These are phyloP conservation scores for Erpetoichthys calabaricus DNA, from an alignment of 2,797 vertebrate genomes.

Conservation along the genomic window DNA sequence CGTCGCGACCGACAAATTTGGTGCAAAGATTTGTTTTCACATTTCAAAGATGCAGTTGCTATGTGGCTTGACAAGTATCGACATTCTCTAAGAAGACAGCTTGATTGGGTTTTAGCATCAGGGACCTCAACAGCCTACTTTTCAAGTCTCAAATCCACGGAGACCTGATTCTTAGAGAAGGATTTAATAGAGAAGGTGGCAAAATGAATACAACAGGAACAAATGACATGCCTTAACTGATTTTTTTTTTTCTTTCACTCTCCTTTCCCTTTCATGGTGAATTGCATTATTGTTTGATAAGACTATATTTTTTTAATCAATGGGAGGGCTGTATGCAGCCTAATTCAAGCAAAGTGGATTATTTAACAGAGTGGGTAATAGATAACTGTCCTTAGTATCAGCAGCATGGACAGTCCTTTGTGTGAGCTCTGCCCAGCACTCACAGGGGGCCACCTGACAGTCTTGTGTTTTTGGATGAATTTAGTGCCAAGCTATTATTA, in stretches of 20 bases:
- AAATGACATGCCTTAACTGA: too few species aligned
- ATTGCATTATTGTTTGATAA: slow-evolving; percentile 15
- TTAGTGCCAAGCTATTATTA: slow-evolving; percentile 87
- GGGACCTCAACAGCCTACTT: slow-evolving; percentile 22
- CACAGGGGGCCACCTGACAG: slow-evolving; percentile 75
- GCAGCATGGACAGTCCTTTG: slow-evolving; percentile 41
- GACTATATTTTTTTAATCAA: too few species aligned
- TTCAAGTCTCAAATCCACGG: slow-evolving; percentile 21
- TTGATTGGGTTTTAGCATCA: slow-evolving; percentile 20
- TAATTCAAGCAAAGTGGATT: too few species aligned
- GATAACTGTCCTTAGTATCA: too few species aligned
- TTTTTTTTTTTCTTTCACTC: slow-evolving; percentile 18
- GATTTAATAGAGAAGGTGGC: too few species aligned
- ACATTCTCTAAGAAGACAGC: slow-evolving; percentile 23
- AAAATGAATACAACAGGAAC: too few species aligned
- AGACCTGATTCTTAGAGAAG: slow-evolving; percentile 15
- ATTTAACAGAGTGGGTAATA: slow-evolving; percentile 25
- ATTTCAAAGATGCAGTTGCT: slow-evolving; percentile 15
- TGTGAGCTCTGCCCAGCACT: slow-evolving; percentile 47
- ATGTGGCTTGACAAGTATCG: slow-evolving; percentile 18
- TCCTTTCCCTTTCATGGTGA: too few species aligned
- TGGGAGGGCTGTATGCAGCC: too few species aligned
- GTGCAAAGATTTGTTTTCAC: slow-evolving; percentile 19
- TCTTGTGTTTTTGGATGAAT: slow-evolving; percentile 88
- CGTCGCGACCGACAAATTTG: slow-evolving; percentile 12